Evolutionary conservation across 2,797 vertebrate genomes (phyloP).

Genomic region (Dallia pectoralis): DNA sequence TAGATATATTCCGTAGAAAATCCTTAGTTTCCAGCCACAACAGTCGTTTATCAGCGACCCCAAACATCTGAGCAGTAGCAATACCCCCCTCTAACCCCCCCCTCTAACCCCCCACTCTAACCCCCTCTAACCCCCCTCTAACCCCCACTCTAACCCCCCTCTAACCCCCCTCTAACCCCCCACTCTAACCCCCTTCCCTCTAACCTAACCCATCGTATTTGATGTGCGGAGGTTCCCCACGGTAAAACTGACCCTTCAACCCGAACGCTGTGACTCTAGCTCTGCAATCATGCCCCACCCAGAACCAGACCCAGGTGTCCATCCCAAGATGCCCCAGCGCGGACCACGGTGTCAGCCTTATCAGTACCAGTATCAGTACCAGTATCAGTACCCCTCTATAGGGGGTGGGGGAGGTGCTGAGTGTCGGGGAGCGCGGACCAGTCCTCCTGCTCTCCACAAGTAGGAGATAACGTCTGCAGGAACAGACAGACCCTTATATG

Average conservation of each 20-base stretch:
- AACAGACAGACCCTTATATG: slow-evolving; percentile 48
- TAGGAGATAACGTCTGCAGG: slow-evolving; percentile 27
- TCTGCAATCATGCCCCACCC: neutral
- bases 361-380: neutral
- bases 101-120: too few species aligned
- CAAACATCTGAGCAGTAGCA: too few species aligned
- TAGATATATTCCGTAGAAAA: too few species aligned
- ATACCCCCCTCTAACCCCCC: too few species aligned
- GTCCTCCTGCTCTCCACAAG: slow-evolving; percentile 20
- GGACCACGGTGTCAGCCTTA: neutral
- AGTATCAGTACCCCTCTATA: slow-evolving; percentile 11
- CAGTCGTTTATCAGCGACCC: too few species aligned
- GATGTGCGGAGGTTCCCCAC: slow-evolving; percentile 23
- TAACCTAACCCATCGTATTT: slow-evolving; percentile 50
- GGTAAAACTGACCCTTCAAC: neutral
- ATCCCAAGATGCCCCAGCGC: neutral
- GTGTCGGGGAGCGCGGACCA: slow-evolving; percentile 15
- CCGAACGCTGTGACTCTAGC: neutral
- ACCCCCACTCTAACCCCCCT: too few species aligned
- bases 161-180: neutral
- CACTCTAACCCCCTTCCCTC: neutral
- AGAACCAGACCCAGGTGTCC: neutral
- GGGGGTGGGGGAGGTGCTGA: slow-evolving; percentile 7
- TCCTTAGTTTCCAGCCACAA: too few species aligned
- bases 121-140: too few species aligned